Conservation (phyloP, 30 jellyfish, hydroid and myxozoan genomes). For the Aurelia coerulea region DNA sequence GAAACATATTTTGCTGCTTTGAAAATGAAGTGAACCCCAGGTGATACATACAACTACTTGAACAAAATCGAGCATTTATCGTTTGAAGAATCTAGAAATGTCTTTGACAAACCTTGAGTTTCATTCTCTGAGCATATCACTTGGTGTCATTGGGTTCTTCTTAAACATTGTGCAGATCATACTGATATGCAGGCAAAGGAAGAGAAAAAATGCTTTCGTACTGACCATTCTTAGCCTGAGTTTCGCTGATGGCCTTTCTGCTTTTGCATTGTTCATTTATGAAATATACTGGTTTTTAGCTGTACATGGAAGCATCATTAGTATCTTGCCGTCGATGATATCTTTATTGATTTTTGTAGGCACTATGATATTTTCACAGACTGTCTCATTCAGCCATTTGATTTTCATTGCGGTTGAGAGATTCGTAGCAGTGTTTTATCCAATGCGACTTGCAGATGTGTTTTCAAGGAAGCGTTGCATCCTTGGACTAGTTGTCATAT, state of each 20-base stretch:
- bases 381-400: slow-evolving; percentile 17
- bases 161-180: slow-evolving; percentile 5
- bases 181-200: slow-evolving; percentile 2
- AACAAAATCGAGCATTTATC: no score
- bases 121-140: no score
- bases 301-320: background rate
- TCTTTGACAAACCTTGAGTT: no score
- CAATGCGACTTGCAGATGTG: slow-evolving; percentile 5
- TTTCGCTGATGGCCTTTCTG: slow-evolving; percentile 14
- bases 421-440: slow-evolving; percentile 27
- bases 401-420: slow-evolving; percentile 31
- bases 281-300: slow-evolving; percentile 2
- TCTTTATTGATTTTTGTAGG: background rate
- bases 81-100: no score
- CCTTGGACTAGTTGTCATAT: background rate
- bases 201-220: background rate
- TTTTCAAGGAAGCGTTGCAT: slow-evolving; percentile 13
- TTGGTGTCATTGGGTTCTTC: slow-evolving; percentile 1
- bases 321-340: background rate
- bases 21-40: no score
- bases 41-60: no score
- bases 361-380: slow-evolving; percentile 2
- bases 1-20: no score
- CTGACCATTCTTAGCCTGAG: slow-evolving; percentile 31
- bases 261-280: background rate